Percentiles rank a stretch among this genome's conserved stretches.
phyloP scores from a whole-genome alignment of 2,113 vertebrate genomes.

The Trogon melanurus region DNA sequence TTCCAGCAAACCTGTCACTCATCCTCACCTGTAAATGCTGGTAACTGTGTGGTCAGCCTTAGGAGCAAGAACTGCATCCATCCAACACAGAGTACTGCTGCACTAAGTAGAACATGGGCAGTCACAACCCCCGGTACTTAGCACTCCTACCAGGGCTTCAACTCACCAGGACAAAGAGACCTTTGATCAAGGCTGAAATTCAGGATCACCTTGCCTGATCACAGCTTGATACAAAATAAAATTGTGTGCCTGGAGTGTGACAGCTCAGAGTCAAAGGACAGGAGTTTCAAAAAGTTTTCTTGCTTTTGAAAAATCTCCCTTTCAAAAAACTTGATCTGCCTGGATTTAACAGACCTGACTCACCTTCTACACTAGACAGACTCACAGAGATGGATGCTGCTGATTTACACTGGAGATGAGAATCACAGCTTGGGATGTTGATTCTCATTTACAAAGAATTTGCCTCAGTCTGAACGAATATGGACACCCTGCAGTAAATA shows the following conservation, averaged over 20 bases:
- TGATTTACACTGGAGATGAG: not conserved
- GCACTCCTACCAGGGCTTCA: not conserved
- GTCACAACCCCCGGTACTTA: not conserved
- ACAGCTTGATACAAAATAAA: not conserved
- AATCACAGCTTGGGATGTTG: not conserved
- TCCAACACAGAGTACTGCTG: not conserved
- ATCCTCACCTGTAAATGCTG: not conserved
- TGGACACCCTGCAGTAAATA: not conserved
- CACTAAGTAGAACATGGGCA: not conserved
- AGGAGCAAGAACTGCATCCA: not conserved
- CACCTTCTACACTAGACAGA: not conserved
- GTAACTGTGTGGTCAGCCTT: not conserved
- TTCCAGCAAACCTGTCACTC: not conserved
- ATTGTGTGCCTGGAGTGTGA: not conserved
- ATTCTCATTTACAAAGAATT: not conserved
- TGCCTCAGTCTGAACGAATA: not conserved
- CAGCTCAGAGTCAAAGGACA: not conserved
- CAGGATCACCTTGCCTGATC: not conserved
- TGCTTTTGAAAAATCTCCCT: not conserved
- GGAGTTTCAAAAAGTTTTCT: not conserved
- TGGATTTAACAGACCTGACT: not conserved
- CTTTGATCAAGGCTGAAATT: not conserved
- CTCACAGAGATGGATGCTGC: not conserved
- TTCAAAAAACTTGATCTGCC: not conserved
- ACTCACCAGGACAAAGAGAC: not conserved